Base-by-base conservation (phyloP, 2,797 vertebrate genomes). In the Gobionotothen gibberifrons region DNA sequence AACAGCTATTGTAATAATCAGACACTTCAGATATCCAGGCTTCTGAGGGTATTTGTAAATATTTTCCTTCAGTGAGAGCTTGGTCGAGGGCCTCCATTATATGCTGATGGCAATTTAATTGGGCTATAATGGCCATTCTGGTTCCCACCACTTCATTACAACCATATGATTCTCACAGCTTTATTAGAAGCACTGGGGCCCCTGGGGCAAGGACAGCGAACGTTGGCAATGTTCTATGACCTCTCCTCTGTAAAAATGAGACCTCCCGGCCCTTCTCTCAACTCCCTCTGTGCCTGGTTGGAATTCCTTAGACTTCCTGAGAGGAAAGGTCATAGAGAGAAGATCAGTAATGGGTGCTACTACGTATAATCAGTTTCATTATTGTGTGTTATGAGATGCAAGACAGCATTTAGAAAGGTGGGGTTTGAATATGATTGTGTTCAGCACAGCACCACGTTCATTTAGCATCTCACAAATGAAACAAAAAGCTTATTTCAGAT, bases 91-190 rank as follows among this genome's bases (percentile, higher is more conserved):
- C 81, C 67, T 88, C 72, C 72, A 81, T 89, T 86, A 88, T 82
- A 78, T n/a, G 16, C 81, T 78, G 76, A 86, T 79, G 83, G 86
- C 81, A 85, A 61, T 82, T 88, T 88, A 92, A 92, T 89, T 92
- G 82, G 81, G 66, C 81, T 76, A 71, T 92, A 90, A 90, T 88
- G 82, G 79, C 72, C 69, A 43, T 82, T 85, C 73, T 76, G 65
- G 71, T 87, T 85, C 66, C 70, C 79, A 75, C 62, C 71, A 82
- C 80, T 92, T 93, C 85, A 92, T 92, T 90, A 90, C 77, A 85
- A 88, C 78, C 89, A 90, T 83, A 86, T 90, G 91, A 92, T 85
- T 66, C 71, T 89, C 80, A 62, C 78, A 71, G 77, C 82, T 87
- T 93, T 89, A 91, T 72, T 79, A 75, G 87, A 58, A 74, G 68